A percentile compares a stretch with the other conserved stretches of the same genome.
These are phyloP conservation scores for Phrynosoma platyrhinos DNA, from an alignment of 2,113 vertebrate species.

Conservation along the genomic window DNA sequence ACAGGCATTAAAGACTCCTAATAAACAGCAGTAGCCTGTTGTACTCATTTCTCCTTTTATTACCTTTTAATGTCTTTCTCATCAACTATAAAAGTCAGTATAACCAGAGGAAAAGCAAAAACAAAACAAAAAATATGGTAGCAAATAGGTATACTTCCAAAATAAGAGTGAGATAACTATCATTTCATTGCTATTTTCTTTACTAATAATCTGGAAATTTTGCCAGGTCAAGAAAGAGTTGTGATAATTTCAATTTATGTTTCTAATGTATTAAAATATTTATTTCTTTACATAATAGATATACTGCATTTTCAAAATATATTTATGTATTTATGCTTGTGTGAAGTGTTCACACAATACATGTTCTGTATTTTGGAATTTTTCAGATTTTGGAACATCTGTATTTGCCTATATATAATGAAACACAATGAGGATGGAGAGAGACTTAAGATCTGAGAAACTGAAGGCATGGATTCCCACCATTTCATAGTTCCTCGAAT, in stretches of 20 bases:
- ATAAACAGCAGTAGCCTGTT: too few relatives aligned
- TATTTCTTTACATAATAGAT: background rate
- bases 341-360: too few relatives aligned
- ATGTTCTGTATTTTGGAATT: too few relatives aligned
- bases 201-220: background rate
- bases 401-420: too few relatives aligned
- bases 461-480: too few relatives aligned
- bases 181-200: background rate
- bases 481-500: too few relatives aligned
- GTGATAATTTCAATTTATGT: background rate
- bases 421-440: too few relatives aligned
- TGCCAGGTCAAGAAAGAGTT: background rate
- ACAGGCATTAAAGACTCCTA: background rate
- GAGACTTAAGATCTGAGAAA: too few relatives aligned
- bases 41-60: background rate
- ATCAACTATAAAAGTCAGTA: background rate
- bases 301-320: background rate
- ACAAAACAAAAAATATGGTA: background rate
- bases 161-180: background rate
- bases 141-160: background rate
- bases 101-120: background rate
- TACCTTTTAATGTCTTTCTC: background rate
- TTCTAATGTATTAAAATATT: background rate
- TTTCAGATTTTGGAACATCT: too few relatives aligned
- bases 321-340: too few relatives aligned